Percentiles rank a stretch among this genome's conserved stretches.
Conservation (phyloP, 2,113 vertebrate species). For the Arenaria interpres region DNA sequence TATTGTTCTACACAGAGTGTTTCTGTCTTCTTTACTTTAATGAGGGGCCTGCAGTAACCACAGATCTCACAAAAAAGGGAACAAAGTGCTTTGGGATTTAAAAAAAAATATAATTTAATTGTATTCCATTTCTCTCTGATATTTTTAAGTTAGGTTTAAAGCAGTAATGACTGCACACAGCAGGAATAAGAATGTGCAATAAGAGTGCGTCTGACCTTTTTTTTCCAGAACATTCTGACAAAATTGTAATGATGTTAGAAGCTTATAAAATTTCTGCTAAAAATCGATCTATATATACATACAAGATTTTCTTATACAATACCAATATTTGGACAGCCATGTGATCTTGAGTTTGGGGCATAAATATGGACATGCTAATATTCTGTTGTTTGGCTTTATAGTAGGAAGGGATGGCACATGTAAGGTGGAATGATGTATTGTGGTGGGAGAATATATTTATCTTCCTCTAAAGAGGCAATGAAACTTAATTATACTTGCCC, state of each 20-base stretch:
- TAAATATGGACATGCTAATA: background rate
- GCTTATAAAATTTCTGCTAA: background rate
- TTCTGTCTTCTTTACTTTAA: background rate
- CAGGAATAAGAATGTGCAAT: background rate
- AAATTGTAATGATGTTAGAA: background rate
- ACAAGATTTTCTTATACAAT: background rate
- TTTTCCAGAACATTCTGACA: background rate
- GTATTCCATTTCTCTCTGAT: background rate
- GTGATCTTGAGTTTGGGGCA: background rate
- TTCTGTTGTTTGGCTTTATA: background rate
- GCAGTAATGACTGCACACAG: background rate
- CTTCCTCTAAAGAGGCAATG: background rate
- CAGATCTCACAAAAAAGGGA: background rate
- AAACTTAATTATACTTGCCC: background rate
- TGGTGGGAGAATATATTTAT: background rate
- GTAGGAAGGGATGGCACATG: background rate
- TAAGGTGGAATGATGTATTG: background rate
- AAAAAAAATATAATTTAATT: background rate
- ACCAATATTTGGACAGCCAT: background rate
- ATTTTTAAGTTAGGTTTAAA: background rate
- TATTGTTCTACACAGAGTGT: accelerated
- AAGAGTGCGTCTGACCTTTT: background rate
- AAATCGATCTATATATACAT: background rate
- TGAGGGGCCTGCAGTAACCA: background rate
- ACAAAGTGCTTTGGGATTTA: background rate